phyloP scores from a whole-genome alignment of 2,797 vertebrate genomes.

The Perodicticus potto region DNA sequence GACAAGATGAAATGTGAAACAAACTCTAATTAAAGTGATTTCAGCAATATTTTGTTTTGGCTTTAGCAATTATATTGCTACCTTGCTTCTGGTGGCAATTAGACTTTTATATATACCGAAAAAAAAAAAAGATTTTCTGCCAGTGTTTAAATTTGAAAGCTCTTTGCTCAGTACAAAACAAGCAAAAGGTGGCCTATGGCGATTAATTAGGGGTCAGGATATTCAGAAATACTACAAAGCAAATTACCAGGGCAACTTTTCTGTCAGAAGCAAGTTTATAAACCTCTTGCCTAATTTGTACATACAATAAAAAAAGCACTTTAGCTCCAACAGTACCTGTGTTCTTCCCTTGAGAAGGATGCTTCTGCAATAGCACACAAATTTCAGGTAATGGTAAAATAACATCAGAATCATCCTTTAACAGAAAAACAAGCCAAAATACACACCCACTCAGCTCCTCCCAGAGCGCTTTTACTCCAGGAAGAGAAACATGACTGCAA shows the following conservation, averaged over 20 bases:
- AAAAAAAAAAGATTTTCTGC: slow-evolving; percentile 50
- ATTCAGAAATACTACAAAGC: slow-evolving; percentile 45
- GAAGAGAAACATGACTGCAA: slow-evolving; percentile 63
- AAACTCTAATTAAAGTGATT: slow-evolving; percentile 59
- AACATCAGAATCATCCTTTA: slow-evolving; percentile 40
- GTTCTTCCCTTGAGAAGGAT: slow-evolving; percentile 56
- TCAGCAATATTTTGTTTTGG: slow-evolving; percentile 61
- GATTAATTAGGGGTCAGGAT: slow-evolving; percentile 57
- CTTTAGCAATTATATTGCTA: slow-evolving; percentile 58
- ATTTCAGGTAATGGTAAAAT: slow-evolving; percentile 68
- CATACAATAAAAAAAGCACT: slow-evolving; percentile 36
- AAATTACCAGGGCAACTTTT: slow-evolving; percentile 51
- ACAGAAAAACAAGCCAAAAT: slow-evolving; percentile 69
- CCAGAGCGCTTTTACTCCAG: slow-evolving; percentile 65
- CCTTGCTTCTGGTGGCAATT: slow-evolving; percentile 64
- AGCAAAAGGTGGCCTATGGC: slow-evolving; percentile 52
- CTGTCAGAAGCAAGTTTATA: slow-evolving; percentile 39
- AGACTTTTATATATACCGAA: slow-evolving; percentile 42
- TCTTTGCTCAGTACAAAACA: slow-evolving; percentile 32
- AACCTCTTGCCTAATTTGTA: slow-evolving; percentile 58
- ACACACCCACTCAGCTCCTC: slow-evolving; percentile 68
- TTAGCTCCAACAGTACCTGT: neutral
- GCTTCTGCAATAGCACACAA: slow-evolving; percentile 2
- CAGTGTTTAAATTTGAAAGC: slow-evolving; percentile 61
- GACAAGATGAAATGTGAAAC: slow-evolving; percentile 38